Percentiles rank a stretch among this genome's conserved stretches.
Evolutionary conservation across 1,140 invertebrate species (phyloP).

Genomic region (Pomacea maculata): DNA sequence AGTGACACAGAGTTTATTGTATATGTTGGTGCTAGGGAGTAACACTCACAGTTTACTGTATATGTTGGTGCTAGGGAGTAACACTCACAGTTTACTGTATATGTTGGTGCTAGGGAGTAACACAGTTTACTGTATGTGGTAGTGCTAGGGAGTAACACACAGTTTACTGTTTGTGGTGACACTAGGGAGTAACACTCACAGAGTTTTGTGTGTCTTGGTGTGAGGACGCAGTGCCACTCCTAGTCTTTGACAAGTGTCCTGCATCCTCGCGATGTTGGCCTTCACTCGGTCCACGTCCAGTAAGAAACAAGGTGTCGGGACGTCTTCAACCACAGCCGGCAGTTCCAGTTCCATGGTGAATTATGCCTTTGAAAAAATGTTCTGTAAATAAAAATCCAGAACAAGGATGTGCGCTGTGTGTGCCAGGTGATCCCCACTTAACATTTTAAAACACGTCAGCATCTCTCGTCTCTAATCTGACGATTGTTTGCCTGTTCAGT

Average conservation of each 20-base stretch:
- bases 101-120: no score
- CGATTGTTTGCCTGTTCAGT: no score
- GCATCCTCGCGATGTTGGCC: conserved; percentile 52
- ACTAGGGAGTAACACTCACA: conserved; percentile 39
- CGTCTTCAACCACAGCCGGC: conserved; percentile 40
- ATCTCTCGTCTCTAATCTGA: no score
- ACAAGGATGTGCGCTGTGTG: no score
- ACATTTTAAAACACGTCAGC: no score
- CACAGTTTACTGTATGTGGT: no score
- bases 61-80: not conserved
- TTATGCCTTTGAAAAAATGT: not conserved
- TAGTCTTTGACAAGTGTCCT: conserved; percentile 44
- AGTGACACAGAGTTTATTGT: no score
- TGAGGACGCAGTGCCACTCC: conserved; percentile 59
- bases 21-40: no score
- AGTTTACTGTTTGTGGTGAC: not conserved
- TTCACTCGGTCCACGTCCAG: conserved; percentile 54
- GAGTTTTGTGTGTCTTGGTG: conserved; percentile 64
- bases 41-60: no score
- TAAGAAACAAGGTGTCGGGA: conserved; percentile 52
- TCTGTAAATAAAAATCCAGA: no score
- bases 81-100: not conserved
- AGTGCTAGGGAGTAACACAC: not conserved
- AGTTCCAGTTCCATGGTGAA: conserved; percentile 6
- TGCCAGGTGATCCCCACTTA: no score